Evolutionary conservation across 2,797 vertebrate genomes (phyloP).

Genomic region (Macroramphosus scolopax): DNA sequence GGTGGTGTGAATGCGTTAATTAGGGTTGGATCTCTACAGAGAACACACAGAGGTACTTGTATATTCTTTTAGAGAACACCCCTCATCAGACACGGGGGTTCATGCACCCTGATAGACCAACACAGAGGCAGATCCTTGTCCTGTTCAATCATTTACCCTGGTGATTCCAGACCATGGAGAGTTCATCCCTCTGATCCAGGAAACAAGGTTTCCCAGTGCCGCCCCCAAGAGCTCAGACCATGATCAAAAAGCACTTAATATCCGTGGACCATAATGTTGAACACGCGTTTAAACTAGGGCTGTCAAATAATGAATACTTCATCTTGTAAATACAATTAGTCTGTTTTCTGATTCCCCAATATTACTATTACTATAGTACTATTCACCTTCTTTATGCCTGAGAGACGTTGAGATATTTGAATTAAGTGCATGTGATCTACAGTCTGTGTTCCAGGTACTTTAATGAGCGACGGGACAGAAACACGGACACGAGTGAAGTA

Average conservation of each 20-base stretch:
- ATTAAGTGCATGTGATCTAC: too few relatives aligned
- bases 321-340: conserved; percentile 8
- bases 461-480: too few relatives aligned
- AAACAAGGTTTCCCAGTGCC: conserved; percentile 43
- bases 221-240: conserved; percentile 33
- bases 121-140: conserved; percentile 62
- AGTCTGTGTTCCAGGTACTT: too few relatives aligned
- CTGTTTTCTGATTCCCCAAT: conserved; percentile 4
- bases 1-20: conserved; percentile 65
- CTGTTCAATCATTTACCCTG: conserved; percentile 59
- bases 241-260: conserved; percentile 50
- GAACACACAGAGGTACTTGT: conserved; percentile 75
- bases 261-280: conserved; percentile 32
- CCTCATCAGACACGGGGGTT: conserved; percentile 50
- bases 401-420: too few relatives aligned
- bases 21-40: conserved; percentile 64
- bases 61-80: conserved; percentile 76
- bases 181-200: conserved; percentile 53
- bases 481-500: too few relatives aligned
- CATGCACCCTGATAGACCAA: conserved; percentile 46
- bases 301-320: conserved; percentile 22
- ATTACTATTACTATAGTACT: too few relatives aligned
- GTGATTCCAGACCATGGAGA: conserved; percentile 56
- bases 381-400: too few relatives aligned
- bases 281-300: conserved; percentile 48